Conservation (phyloP, 2,113 vertebrate genomes). For the Cnemophilus loriae region DNA sequence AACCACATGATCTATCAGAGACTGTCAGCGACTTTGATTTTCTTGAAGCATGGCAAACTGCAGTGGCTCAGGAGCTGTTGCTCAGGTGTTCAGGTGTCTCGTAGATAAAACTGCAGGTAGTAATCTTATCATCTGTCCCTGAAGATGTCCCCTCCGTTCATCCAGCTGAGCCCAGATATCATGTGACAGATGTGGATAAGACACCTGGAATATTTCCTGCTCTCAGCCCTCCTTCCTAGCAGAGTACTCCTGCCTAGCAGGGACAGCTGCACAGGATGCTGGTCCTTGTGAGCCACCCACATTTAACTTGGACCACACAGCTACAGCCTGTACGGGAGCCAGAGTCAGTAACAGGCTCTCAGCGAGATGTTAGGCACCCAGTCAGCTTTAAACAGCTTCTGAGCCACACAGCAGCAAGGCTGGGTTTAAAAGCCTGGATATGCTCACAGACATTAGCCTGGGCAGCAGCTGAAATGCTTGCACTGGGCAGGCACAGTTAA, state of each 20-base stretch:
- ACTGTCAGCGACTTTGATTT: neutral
- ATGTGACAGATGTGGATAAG: neutral
- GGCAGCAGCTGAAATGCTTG: neutral
- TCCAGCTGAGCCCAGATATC: neutral
- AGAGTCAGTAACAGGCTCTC: neutral
- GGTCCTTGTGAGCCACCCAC: neutral
- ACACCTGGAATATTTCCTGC: neutral
- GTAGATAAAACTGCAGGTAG: neutral
- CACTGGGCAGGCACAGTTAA: neutral
- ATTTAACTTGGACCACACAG: neutral
- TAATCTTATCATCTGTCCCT: neutral
- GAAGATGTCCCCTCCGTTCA: neutral
- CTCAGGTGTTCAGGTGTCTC: neutral
- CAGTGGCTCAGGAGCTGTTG: neutral
- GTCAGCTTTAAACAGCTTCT: neutral
- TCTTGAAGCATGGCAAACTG: neutral
- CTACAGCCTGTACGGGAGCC: neutral
- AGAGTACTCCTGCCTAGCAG: neutral
- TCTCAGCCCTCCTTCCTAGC: neutral
- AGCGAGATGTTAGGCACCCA: neutral
- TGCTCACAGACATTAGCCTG: fast-evolving
- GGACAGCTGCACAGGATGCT: neutral
- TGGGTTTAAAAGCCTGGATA: neutral
- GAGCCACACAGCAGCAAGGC: neutral
- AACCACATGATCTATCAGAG: neutral